These are phyloP conservation scores for Heterotilapia buettikoferi DNA, from an alignment of 2,113 vertebrate species.

Conservation along the genomic window DNA sequence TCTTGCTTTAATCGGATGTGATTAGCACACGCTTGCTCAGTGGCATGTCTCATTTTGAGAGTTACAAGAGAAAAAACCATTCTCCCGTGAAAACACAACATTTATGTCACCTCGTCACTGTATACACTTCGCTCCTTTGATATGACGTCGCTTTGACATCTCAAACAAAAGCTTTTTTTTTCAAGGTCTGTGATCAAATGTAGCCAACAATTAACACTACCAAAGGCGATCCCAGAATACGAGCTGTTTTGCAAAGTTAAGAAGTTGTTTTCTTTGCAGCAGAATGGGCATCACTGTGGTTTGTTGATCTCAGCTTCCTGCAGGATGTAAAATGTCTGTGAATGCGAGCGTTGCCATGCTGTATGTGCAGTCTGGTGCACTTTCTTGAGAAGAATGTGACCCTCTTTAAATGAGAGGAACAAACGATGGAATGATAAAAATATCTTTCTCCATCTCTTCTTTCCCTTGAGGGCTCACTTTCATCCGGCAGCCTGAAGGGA, in stretches of 20 bases:
- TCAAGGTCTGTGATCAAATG: background rate
- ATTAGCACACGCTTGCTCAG: background rate
- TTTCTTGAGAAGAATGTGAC: background rate
- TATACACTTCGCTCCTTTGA: background rate
- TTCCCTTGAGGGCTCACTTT: conserved; percentile 43
- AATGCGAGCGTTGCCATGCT: background rate
- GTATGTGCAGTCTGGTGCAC: background rate
- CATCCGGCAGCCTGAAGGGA: conserved; percentile 40
- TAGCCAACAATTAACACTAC: background rate
- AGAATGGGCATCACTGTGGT: background rate
- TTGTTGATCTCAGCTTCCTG: background rate
- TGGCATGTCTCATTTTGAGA: background rate
- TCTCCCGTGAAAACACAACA: background rate
- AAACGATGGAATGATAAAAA: conserved; percentile 40
- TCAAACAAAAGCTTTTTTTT: background rate
- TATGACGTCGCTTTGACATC: background rate
- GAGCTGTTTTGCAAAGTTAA: background rate
- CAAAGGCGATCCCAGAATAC: background rate
- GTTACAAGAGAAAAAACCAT: fast-evolving
- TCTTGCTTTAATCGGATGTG: background rate
- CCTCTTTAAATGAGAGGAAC: conserved; percentile 14
- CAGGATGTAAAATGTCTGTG: background rate
- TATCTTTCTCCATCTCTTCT: conserved; percentile 45
- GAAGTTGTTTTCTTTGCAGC: background rate
- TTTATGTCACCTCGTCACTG: background rate